Percentiles rank a stretch among this genome's conserved stretches.
Conservation (phyloP, 2,888 invertebrate species). For the Agrochola litura region DNA sequence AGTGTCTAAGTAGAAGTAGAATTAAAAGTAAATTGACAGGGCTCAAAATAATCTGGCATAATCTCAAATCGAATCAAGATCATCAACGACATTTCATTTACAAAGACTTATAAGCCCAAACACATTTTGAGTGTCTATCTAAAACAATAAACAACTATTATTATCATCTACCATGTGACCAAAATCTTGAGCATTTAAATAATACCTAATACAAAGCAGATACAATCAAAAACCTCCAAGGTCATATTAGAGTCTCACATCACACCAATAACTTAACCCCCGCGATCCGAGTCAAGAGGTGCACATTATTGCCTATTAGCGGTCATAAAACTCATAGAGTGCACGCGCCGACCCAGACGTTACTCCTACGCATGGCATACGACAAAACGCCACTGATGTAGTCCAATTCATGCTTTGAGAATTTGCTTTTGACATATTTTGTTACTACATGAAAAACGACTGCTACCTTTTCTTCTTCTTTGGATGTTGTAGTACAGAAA, state of each 20-base stretch:
- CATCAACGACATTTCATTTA: background rate
- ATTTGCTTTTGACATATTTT: slow-evolving; percentile 31
- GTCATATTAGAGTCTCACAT: slow-evolving; percentile 61
- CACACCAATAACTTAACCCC: slow-evolving; percentile 78
- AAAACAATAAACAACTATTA: background rate
- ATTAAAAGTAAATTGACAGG: background rate
- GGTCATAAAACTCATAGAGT: slow-evolving; percentile 79
- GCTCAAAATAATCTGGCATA: background rate
- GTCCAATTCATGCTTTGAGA: slow-evolving; percentile 44
- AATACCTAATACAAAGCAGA: slow-evolving; percentile 9
- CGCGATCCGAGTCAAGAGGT: slow-evolving; percentile 77
- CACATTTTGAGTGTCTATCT: background rate
- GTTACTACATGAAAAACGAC: background rate
- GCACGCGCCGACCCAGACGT: slow-evolving; percentile 69
- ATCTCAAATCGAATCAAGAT: background rate
- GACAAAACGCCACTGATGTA: slow-evolving; percentile 63
- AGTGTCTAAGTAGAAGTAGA: background rate
- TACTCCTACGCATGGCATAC: slow-evolving; percentile 71
- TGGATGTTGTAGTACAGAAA: background rate
- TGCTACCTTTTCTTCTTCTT: background rate
- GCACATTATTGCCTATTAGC: slow-evolving; percentile 81
- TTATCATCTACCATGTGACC: slow-evolving; percentile 20
- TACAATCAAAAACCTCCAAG: slow-evolving; percentile 53
- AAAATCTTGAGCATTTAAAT: slow-evolving; percentile 7
- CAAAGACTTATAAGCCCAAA: background rate